Evolutionary conservation across 2,888 invertebrate species (phyloP).

Genomic region (Drosophila ochracea): DNA sequence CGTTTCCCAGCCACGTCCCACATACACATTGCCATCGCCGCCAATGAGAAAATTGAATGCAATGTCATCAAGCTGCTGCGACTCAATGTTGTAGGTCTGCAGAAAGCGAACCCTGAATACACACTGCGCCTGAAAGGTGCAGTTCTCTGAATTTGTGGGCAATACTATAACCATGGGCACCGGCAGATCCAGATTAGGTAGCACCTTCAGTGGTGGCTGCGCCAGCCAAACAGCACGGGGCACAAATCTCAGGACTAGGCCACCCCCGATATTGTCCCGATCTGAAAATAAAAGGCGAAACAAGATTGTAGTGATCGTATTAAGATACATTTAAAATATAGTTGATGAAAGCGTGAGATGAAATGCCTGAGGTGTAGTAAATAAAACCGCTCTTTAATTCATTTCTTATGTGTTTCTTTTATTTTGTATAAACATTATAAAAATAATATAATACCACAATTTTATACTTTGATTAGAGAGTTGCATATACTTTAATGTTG

Average conservation of each 20-base stretch:
- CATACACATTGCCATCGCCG: constrained; percentile 91
- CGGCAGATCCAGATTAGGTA: constrained; percentile 61
- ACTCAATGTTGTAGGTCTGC: constrained; percentile 90
- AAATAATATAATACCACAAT: constrained; percentile 18
- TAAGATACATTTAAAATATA: background rate
- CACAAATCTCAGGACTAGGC: constrained; percentile 72
- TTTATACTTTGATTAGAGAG: constrained; percentile 9
- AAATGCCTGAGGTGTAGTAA: background rate
- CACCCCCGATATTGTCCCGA: constrained; percentile 77
- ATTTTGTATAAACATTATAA: constrained; percentile 9
- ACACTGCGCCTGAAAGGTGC: constrained; percentile 86
- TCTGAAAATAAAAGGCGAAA: constrained; percentile 48
- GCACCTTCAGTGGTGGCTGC: constrained; percentile 72
- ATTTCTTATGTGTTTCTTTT: background rate
- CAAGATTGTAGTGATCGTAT: background rate
- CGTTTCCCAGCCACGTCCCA: constrained; percentile 90
- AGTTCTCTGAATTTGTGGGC: constrained; percentile 76
- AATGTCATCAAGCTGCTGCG: constrained; percentile 88
- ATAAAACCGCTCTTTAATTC: background rate
- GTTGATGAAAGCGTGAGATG: background rate
- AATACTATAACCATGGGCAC: constrained; percentile 70
- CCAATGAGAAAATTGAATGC: constrained; percentile 92
- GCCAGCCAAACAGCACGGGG: constrained; percentile 78
- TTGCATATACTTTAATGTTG: constrained; percentile 12
- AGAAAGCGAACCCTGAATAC: constrained; percentile 87